Conservation (phyloP, 1,140 invertebrate species). For the Caenorhabditis latens region DNA sequence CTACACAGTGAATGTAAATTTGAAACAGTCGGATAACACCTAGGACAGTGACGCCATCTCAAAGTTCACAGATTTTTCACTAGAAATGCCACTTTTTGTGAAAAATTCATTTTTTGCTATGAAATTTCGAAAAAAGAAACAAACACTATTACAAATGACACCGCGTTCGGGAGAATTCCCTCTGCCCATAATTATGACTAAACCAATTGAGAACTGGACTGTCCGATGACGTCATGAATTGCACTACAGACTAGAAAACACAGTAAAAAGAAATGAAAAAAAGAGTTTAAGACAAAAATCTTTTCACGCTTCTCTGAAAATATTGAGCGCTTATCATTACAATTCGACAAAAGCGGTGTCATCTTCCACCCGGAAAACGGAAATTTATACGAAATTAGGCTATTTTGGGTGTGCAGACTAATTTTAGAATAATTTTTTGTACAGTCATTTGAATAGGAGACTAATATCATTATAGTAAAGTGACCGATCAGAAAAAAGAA, state of each 20-base stretch:
- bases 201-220: constrained; percentile 38
- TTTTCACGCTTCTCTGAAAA: too few relatives aligned
- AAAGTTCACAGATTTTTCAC: too few relatives aligned
- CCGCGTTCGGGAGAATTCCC: neutral
- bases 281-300: too few relatives aligned
- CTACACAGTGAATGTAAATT: too few relatives aligned
- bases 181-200: constrained; percentile 41
- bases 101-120: too few relatives aligned
- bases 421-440: neutral
- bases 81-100: too few relatives aligned
- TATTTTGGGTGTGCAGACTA: neutral
- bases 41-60: too few relatives aligned
- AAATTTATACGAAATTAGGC: neutral
- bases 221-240: neutral
- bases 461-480: constrained; percentile 20
- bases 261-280: neutral
- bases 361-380: neutral
- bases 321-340: too few relatives aligned
- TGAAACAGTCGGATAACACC: too few relatives aligned
- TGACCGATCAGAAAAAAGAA: constrained; percentile 13
- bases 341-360: too few relatives aligned
- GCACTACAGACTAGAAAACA: neutral
- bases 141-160: neutral
- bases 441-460: constrained; percentile 2
- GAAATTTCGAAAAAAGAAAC: neutral